Percentiles rank a stretch among this genome's conserved stretches.
Conservation (phyloP, 1,140 invertebrate genomes). For the Wiebesia pumilae region DNA sequence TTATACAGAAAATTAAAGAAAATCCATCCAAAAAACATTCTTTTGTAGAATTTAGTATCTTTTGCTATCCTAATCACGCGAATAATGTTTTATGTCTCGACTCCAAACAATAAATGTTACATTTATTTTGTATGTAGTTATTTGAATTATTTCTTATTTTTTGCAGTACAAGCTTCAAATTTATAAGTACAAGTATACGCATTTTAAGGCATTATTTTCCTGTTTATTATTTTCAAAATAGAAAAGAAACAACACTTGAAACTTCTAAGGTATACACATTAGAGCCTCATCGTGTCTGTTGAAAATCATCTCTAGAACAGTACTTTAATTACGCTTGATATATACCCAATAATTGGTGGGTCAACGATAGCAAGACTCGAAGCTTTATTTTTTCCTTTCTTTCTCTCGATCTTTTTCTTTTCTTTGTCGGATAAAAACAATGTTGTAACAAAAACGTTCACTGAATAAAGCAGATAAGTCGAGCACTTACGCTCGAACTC, state of each 20-base stretch:
- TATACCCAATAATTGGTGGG: not conserved
- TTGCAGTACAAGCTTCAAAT: not conserved
- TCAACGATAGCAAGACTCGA: not conserved
- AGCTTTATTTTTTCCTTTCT: too few relatives aligned
- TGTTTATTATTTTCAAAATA: not conserved
- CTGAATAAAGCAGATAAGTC: conserved; percentile 20
- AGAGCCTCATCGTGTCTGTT: not conserved
- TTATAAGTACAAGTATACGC: not conserved
- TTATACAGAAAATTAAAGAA: too few relatives aligned
- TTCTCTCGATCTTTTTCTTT: not conserved
- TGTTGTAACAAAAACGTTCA: not conserved
- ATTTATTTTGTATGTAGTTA: not conserved
- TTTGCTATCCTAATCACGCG: not conserved
- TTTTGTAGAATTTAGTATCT: not conserved
- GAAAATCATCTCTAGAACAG: conserved; percentile 5
- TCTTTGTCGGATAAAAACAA: not conserved
- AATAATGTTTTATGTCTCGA: not conserved
- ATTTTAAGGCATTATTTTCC: not conserved
- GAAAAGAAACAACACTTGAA: not conserved
- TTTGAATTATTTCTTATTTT: not conserved
- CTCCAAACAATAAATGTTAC: not conserved
- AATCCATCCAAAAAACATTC: too few relatives aligned
- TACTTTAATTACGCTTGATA: not conserved
- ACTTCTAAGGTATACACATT: not conserved
- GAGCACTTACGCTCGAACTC: not conserved